Base-by-base conservation (phyloP, 2,888 invertebrate species). In the Ernsta delagoae region DNA sequence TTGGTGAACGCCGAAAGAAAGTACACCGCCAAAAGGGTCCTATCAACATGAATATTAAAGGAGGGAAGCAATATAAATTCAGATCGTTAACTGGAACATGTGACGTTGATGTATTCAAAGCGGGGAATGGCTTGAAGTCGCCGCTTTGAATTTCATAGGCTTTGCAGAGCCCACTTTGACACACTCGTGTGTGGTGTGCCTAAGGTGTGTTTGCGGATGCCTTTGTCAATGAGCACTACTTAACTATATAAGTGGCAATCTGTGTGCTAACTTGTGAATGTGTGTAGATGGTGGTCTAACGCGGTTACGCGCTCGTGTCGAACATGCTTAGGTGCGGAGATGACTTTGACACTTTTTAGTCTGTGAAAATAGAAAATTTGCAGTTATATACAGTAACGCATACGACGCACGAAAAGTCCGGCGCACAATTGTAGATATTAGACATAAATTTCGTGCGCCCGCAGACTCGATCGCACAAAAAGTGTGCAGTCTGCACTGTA, bases 81-180 rank as follows among this genome's bases (percentile, higher is more conserved):
- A 60, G 54, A 43, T 43, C 63, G 63, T 43, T 61, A 61, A 43
- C 65, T 5, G n/a, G 45, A 12, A 61, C 54, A 60, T 61, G 63
- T 67, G 56, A 62, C 56, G 54, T 61, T 45, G 60, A 67, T 61
- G 31, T 48, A 67, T 62, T 61, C 60, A 43, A 34, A 36, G 61
- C 60, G 48, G 8, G 16, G 54, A 59, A 60, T 54, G 53, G 57
- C 43, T 12, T 53, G 34, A 63, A 61, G 60, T 67, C 45, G 43
- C 39, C 45, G 43, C 39, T 60, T 66, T 66, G 60, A 54, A 60
- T 60, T 54, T 66, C 60, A 66, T 66, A 60, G 50, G 60, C 54
- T 61, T 56, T 56, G 12, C 48, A n/a, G 48, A 6, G 48, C 48
- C 48, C 48, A 48, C 48, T 48, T 16, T 6, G 12, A 12, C 36